Conservation (phyloP, 2,113 vertebrate species). For the Heterochromis multidens region DNA sequence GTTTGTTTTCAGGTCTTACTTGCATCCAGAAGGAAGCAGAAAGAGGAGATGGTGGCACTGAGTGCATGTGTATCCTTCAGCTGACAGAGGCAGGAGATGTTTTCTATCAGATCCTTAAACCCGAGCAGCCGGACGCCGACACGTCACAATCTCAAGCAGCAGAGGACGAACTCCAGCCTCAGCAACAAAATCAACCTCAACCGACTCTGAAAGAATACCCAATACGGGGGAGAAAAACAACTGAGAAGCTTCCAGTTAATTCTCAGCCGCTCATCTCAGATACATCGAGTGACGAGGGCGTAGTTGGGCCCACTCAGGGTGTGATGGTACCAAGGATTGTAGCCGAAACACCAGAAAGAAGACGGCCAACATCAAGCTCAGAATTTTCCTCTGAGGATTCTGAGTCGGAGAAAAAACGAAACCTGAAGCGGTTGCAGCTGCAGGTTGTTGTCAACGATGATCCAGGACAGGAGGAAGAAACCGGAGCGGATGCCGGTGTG, state of each 20-base stretch:
- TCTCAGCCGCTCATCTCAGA: background rate
- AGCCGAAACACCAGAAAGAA: conserved; percentile 9
- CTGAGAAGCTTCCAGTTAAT: background rate
- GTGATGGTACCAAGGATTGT: background rate
- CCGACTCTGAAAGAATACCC: background rate
- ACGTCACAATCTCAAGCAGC: background rate
- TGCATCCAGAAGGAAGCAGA: conserved; percentile 18
- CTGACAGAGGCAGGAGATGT: conserved; percentile 84
- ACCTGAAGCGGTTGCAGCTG: background rate
- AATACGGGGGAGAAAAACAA: background rate
- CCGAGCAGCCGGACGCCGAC: background rate
- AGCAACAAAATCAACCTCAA: background rate
- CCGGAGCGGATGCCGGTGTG: background rate
- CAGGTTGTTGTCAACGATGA: conserved; percentile 22
- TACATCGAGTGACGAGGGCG: background rate
- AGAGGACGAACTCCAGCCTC: background rate
- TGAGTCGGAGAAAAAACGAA: background rate
- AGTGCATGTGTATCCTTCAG: conserved; percentile 78
- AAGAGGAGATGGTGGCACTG: background rate
- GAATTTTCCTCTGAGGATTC: background rate
- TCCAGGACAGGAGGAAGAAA: background rate
- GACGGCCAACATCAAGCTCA: accelerated
- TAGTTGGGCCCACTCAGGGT: conserved; percentile 10
- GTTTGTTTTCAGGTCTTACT: conserved; percentile 69
- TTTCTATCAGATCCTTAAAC: conserved; percentile 81